Base-by-base conservation (phyloP, 2,797 vertebrate species). In the Triplophysa bombifrons region DNA sequence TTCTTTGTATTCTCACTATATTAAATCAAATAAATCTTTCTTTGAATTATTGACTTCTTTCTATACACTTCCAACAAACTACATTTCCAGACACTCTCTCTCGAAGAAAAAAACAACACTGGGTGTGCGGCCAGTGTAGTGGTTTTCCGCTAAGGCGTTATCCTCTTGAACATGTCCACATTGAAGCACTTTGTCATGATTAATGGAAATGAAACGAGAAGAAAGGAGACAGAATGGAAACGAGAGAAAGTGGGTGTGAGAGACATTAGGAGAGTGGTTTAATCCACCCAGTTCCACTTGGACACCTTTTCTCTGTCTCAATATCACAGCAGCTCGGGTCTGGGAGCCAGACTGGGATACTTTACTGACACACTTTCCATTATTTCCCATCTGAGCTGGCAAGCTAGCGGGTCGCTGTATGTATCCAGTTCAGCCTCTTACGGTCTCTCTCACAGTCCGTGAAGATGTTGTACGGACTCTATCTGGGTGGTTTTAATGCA, bases 401-500 rank as follows among this genome's bases (percentile, higher is more conserved):
- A 79, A 78, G 50, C 27, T 74, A 73, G 41, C 17, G n/a, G 56
- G 70, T 85, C 69, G 30, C 48, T 69, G 38, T 74, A 68, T 61
- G 80, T 20, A 72, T 38, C 55, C 55, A 48, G 16, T 69, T 72
- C 70, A 75, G 58, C 51, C n/a, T 19, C 14, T 19, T 11, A 27
- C 19, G 30, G n/a, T 76, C 14, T 68, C 46, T 81, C 82, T 77
- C 64, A 74, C 70, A 77, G 78, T 20, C 64, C 44, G n/a, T 38
- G 65, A 71, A 77, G 46, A 30, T 34, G n/a, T 25, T 34, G 66
- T 38, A 25, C 4, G 1, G 46, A 67, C 68, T 86, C 89, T 85
- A 81, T 86, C 86, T 93, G 92, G 91, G 92, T 92, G 92, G 92
- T 87, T 92, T 82, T 38, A 44, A 71, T 81, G 79, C 83, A 79